Conservation (phyloP, 2,888 invertebrate genomes). For the Aspidapion aeneum region DNA sequence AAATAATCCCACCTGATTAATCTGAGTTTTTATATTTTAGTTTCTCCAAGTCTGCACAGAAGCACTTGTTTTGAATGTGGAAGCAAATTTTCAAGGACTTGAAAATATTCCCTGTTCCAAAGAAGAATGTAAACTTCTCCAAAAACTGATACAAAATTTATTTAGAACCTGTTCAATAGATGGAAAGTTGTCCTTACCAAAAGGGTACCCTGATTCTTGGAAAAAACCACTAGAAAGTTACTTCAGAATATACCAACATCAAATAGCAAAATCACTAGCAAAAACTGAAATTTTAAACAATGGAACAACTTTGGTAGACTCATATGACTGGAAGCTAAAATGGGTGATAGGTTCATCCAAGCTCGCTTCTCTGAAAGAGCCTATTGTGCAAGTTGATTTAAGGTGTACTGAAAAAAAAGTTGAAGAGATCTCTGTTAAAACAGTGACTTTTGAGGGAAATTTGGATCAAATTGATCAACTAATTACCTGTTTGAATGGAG, state of each 20-base stretch:
- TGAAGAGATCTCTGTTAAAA: slow-evolving; percentile 23
- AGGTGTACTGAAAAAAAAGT: slow-evolving; percentile 34
- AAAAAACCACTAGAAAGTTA: slow-evolving; percentile 21
- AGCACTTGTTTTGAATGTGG: slow-evolving; percentile 32
- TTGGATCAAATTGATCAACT: slow-evolving; percentile 39
- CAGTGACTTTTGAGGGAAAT: slow-evolving; percentile 44
- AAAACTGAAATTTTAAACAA: slow-evolving; percentile 40
- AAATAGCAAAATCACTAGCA: slow-evolving; percentile 26
- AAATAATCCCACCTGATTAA: not conserved
- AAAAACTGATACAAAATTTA: slow-evolving; percentile 36
- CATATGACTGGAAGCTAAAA: slow-evolving; percentile 55
- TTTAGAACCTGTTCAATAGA: slow-evolving; percentile 35
- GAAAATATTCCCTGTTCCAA: not conserved
- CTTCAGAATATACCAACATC: slow-evolving; percentile 11
- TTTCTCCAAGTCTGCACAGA: slow-evolving; percentile 45
- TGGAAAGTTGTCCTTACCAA: slow-evolving; percentile 30
- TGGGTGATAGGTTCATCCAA: slow-evolving; percentile 53
- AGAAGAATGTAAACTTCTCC: not conserved
- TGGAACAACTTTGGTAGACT: slow-evolving; percentile 44
- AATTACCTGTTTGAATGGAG: slow-evolving; percentile 33
- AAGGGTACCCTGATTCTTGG: slow-evolving; percentile 28
- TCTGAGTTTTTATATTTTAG: slow-evolving; percentile 33
- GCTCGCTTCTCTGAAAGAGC: slow-evolving; percentile 48
- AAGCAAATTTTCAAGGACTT: not conserved
- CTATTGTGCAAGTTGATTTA: slow-evolving; percentile 50